These are phyloP conservation scores for Melinopterus prodromus DNA, from an alignment of 2,888 invertebrate genomes.

Conservation along the genomic window DNA sequence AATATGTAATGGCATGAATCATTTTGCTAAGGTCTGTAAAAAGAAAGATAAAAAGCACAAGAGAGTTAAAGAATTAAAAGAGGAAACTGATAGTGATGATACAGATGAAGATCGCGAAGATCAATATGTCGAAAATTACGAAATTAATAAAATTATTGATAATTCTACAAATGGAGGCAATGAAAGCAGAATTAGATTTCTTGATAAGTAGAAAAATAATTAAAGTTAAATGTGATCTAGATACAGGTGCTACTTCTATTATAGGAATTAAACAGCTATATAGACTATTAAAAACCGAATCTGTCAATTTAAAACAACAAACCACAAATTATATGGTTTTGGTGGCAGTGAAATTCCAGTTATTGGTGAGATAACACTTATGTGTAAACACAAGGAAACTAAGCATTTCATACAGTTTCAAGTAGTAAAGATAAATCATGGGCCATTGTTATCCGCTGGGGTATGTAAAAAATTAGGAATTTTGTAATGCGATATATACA, in stretches of 20 bases:
- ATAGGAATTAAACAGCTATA: constrained; percentile 10
- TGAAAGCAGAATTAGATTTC: constrained; percentile 9
- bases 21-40: constrained; percentile 9
- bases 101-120: neutral
- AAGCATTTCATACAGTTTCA: neutral
- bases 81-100: neutral
- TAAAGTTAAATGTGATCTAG: neutral
- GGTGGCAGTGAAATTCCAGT: constrained; percentile 16
- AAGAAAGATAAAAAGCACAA: neutral
- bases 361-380: constrained; percentile 7
- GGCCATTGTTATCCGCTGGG: constrained; percentile 8
- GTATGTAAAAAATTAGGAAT: constrained; percentile 14
- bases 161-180: neutral
- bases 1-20: neutral
- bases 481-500: constrained; percentile 11
- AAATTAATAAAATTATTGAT: neutral
- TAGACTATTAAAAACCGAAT: constrained; percentile 10
- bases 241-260: constrained; percentile 9
- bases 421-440: constrained; percentile 13
- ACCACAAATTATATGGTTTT: constrained; percentile 15
- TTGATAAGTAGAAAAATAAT: neutral
- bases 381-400: neutral
- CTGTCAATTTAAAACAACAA: neutral
- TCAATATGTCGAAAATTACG: neutral
- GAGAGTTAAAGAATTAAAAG: constrained; percentile 6